Conservation (phyloP, 2,888 invertebrate genomes). For the Crossocerus cetratus region DNA sequence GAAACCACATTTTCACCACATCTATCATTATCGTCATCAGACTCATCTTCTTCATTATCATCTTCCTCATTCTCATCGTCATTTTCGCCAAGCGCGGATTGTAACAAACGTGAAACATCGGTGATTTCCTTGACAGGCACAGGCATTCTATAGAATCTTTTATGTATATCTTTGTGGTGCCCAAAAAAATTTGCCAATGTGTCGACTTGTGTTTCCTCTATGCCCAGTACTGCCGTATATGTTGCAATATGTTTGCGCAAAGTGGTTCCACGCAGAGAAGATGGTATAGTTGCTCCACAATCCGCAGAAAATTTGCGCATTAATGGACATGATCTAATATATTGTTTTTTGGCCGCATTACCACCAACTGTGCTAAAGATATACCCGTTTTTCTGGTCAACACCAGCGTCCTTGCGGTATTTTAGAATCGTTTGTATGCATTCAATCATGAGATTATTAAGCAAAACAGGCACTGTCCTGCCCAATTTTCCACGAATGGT, state of each 20-base stretch:
- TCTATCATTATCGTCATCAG: not conserved
- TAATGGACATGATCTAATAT: slow-evolving; percentile 52
- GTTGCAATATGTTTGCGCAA: slow-evolving; percentile 61
- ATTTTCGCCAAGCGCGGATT: slow-evolving; percentile 31
- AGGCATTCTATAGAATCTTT: slow-evolving; percentile 54
- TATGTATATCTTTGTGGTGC: slow-evolving; percentile 59
- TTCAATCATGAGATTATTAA: slow-evolving; percentile 31
- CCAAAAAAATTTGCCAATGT: slow-evolving; percentile 59
- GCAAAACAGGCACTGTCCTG: slow-evolving; percentile 45
- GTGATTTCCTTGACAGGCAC: slow-evolving; percentile 48
- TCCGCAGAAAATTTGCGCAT: slow-evolving; percentile 48
- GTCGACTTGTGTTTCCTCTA: slow-evolving; percentile 53
- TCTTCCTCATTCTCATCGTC: slow-evolving; percentile 9
- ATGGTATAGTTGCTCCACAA: slow-evolving; percentile 55
- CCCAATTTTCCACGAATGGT: slow-evolving; percentile 45
- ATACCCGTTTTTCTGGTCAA: slow-evolving; percentile 30
- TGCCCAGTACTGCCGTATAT: slow-evolving; percentile 49
- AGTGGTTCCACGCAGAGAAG: slow-evolving; percentile 50
- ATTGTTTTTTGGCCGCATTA: slow-evolving; percentile 17
- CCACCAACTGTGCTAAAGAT: not conserved
- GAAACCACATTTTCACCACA: not conserved
- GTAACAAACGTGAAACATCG: slow-evolving; percentile 50
- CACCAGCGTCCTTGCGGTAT: slow-evolving; percentile 30
- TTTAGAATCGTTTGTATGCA: slow-evolving; percentile 31
- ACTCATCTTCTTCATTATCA: not conserved